Conservation (phyloP, 2,797 vertebrate genomes). For the Lacerta viridis region DNA sequence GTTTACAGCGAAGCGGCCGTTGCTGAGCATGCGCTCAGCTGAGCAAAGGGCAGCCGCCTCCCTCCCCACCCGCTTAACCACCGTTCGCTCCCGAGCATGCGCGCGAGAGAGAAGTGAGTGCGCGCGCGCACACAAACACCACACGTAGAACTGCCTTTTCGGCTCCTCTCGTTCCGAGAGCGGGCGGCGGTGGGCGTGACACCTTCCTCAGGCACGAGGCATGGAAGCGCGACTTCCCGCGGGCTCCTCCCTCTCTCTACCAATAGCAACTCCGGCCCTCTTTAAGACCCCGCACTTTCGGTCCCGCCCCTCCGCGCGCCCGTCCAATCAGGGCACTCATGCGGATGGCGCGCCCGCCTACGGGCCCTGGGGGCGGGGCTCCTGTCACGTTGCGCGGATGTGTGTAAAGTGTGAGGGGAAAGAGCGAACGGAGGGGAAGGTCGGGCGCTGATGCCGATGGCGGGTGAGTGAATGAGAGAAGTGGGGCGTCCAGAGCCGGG, state of each 20-base stretch:
- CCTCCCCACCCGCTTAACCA: too few species aligned
- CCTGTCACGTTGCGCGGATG: constrained; percentile 1
- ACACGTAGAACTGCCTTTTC: neutral
- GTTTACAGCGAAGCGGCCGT: neutral
- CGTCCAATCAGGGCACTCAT: constrained; percentile 12
- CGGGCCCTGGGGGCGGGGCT: constrained; percentile 4
- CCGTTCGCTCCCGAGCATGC: neutral
- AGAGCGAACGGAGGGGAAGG: neutral
- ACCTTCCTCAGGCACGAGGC: neutral
- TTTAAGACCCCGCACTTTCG: neutral
- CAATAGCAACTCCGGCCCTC: neutral
- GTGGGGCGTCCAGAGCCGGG: neutral
- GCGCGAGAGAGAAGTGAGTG: neutral
- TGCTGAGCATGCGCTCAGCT: neutral
- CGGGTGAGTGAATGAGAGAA: fast-evolving
- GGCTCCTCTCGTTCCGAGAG: neutral
- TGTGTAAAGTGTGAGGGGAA: constrained; percentile 20
- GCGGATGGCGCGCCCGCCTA: fast-evolving
- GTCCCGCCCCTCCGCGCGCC: too few species aligned
- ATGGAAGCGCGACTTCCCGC: neutral
- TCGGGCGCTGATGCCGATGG: neutral
- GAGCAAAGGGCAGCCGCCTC: too few species aligned
- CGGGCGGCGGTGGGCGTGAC: neutral
- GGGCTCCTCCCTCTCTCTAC: too few species aligned
- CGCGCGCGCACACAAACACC: neutral